Evolutionary conservation across 2,888 invertebrate genomes (phyloP), one percentile per base, ranked within the genome.

Genomic region (Doris montereyensis): DNA sequence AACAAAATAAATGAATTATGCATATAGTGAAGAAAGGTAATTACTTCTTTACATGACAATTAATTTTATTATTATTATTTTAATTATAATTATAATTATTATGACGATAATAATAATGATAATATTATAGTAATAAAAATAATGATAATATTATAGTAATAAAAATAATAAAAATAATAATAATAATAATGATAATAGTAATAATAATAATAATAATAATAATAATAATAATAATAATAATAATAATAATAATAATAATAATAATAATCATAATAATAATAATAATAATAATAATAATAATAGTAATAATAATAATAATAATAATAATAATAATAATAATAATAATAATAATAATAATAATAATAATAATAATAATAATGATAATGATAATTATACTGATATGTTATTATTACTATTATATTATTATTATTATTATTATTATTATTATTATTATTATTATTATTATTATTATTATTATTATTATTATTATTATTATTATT

Each of bases 401-500:
- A 24, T 62, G 13, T 68, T 0, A 30, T 32, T 21, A 58, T 67
- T 60, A 67, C 73, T 30, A 67, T 76, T 60, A 58, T 76, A 67
- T 21, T 76, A 34, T 34, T 67, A 34, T 34, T 76, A 76, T 62
- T 67, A 67, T 71, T 76, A 67, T 62, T 26, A 67, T 62, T 76
- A 76, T 32, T 76, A 67, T 62, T 58, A 76, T 32, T 67, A 32
- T 62, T 76, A 67, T 62, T 76, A 76, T 62, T 76, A 67, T 62
- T 58, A 76, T 62, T 58, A 67, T 62, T 76, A 76, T 32, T 76
- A 67, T 62, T 76, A 67, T 32, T 67, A 34, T 62, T 76, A 76
- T 65, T 68, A n/a, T 24, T 68, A 30, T 24, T 68, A n/a, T 24
- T 68, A 68, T 10, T 68, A 13, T 24, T 68, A 21, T 8, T 62